Percentiles rank a stretch among this genome's conserved stretches.
Evolutionary conservation across 23 tunicate genomes (phyloP).

Genomic region (Styela clava): DNA sequence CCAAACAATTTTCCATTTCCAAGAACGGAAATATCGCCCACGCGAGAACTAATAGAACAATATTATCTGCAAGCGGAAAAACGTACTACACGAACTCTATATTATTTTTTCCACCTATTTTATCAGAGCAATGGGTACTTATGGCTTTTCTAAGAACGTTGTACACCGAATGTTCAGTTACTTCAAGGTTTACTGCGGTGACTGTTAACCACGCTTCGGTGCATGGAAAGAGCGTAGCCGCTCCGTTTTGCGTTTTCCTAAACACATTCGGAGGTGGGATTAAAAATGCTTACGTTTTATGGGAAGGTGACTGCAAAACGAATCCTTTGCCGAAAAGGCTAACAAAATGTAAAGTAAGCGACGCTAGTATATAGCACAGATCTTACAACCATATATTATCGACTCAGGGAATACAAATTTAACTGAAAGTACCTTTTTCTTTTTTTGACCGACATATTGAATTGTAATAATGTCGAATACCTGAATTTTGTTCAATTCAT

Average conservation of each 20-base stretch:
- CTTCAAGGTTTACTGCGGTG: neutral
- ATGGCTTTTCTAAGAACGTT: constrained; percentile 5
- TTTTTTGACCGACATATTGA: no score
- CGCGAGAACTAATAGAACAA: neutral
- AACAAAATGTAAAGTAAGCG: neutral
- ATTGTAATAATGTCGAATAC: no score
- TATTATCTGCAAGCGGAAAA: neutral
- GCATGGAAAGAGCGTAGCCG: neutral
- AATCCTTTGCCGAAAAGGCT: neutral
- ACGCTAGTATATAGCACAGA: neutral
- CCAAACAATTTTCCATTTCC: neutral
- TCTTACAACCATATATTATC: no score
- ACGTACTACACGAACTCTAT: neutral
- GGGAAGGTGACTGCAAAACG: neutral
- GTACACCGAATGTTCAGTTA: neutral
- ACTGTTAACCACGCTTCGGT: neutral
- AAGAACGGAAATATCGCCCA: neutral
- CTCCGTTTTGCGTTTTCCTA: neutral
- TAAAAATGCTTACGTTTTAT: neutral
- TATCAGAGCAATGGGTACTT: neutral
- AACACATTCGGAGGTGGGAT: neutral
- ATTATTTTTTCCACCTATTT: constrained; percentile 1
- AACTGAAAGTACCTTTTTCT: no score
- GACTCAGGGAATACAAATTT: no score
- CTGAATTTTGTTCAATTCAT: no score